Percentiles rank a stretch among this genome's conserved stretches.
These are phyloP conservation scores for Drosophila mercatorum DNA, from an alignment of 2,888 invertebrate species.

Conservation along the genomic window DNA sequence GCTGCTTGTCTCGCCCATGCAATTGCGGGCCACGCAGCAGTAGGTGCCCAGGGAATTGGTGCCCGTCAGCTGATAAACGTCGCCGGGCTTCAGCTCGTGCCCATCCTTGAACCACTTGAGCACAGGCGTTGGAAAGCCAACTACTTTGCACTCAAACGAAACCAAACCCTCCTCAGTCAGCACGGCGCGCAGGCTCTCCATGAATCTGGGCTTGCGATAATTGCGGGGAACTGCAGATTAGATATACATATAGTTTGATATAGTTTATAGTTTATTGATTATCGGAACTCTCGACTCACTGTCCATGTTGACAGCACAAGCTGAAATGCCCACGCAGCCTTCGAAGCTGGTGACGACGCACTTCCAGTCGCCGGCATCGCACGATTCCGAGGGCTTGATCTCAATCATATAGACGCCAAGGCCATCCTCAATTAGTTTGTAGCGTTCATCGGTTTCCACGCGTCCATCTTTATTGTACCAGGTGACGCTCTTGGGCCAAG, in stretches of 20 bases:
- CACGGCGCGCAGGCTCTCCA: slow-evolving; percentile 95
- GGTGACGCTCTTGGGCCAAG: slow-evolving; percentile 92
- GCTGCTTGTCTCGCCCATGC: slow-evolving; percentile 95
- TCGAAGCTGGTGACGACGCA: slow-evolving; percentile 92
- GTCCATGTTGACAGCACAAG: slow-evolving; percentile 90
- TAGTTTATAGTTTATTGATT: too few relatives aligned
- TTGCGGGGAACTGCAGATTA: slow-evolving; percentile 92
- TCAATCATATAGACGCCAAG: slow-evolving; percentile 92
- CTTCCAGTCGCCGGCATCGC: slow-evolving; percentile 95
- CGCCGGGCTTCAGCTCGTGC: slow-evolving; percentile 95
- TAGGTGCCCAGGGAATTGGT: slow-evolving; percentile 95
- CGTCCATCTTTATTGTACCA: slow-evolving; percentile 95
- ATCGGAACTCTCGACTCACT: slow-evolving; percentile 86
- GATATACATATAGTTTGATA: neutral
- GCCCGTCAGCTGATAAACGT: slow-evolving; percentile 95
- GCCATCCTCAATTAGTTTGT: slow-evolving; percentile 92
- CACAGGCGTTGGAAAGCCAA: slow-evolving; percentile 94
- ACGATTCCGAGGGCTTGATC: slow-evolving; percentile 90
- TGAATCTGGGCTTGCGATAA: slow-evolving; percentile 94
- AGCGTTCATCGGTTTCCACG: slow-evolving; percentile 89
- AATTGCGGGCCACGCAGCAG: slow-evolving; percentile 94
- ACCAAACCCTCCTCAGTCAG: slow-evolving; percentile 96
- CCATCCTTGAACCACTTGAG: slow-evolving; percentile 97
- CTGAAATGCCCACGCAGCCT: slow-evolving; percentile 90
- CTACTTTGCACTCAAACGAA: slow-evolving; percentile 96